Evolutionary conservation across 2,888 invertebrate genomes (phyloP), one percentile per base, ranked within the genome.

Genomic region (Abrostola tripartita): DNA sequence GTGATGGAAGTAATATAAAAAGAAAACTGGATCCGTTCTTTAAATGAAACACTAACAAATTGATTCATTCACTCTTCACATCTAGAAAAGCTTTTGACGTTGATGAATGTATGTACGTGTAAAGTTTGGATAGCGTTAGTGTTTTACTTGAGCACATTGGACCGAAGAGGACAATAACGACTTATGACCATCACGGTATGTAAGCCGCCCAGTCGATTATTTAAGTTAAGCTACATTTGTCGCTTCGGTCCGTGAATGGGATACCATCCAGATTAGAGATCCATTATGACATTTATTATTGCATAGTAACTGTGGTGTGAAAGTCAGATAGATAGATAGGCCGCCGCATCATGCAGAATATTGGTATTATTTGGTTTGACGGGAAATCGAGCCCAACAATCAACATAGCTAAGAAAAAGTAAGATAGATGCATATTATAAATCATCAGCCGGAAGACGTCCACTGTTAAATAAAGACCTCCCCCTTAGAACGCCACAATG

Each of bases 31-130:
- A 5, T 24, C 12, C 40, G 65, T 64, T 14, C 47, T 60, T 56
- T 44, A 52, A 55, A 71, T 62, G 24, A 60, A 60, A 74, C 55
- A 44, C 42, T 40, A 72, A 61, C 64, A 49, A 61, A 65, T 66
- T 66, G 57, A 40, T 55, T 56, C 36, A n/a, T 66, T 71, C 64
- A 61, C 68, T 74, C 65, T 65, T 65, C 68, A 55, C 61, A 38
- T 38, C 12, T 55, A 40, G 37, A 61, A 65, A 64, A 74, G 74
- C 71, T 74, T 71, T 65, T 50, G 76, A 71, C 76, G 56, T 76
- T 76, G 68, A 69, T 76, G 14, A 49, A 69, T 70, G 44, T 53
- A 35, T 38, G 47, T 14, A 37, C 38, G 24, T 24, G 24, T 24
- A 24, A 24, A 24, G 24, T 49, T 35, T 50, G 11, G 35, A 53